Evolutionary conservation across 2,888 invertebrate species (phyloP).

Genomic region (Hypena proboscidalis): DNA sequence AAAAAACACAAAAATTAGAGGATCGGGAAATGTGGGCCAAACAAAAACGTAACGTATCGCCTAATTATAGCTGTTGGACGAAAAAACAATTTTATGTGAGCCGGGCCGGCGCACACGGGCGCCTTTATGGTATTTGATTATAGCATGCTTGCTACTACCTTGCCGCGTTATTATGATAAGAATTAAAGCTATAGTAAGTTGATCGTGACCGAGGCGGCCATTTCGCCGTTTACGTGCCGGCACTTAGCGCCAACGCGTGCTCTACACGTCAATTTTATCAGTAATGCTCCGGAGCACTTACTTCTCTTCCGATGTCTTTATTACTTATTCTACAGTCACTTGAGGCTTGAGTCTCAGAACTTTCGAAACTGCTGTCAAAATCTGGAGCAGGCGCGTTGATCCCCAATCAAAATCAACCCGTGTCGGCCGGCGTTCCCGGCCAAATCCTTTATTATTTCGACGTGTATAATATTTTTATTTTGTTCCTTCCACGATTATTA

Average conservation of each 20-base stretch:
- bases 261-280: constrained; percentile 22
- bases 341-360: background rate
- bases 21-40: constrained; percentile 85
- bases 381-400: constrained; percentile 11
- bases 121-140: constrained; percentile 58
- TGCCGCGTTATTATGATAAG: constrained; percentile 42
- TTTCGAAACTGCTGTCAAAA: constrained; percentile 10
- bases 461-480: constrained; percentile 82
- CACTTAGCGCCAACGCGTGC: constrained; percentile 23
- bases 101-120: constrained; percentile 68
- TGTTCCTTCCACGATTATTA: constrained; percentile 81
- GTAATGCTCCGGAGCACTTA: constrained; percentile 15
- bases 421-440: constrained; percentile 56
- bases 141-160: constrained; percentile 46
- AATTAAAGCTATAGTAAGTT: constrained; percentile 36
- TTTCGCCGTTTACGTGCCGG: constrained; percentile 32
- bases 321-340: too few relatives aligned
- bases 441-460: constrained; percentile 84
- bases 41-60: constrained; percentile 84
- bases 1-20: constrained; percentile 84
- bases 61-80: constrained; percentile 83
- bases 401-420: constrained; percentile 55
- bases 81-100: constrained; percentile 84
- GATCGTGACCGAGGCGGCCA: constrained; percentile 33
- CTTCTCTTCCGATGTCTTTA: constrained; percentile 1